phyloP scores from a whole-genome alignment of 37 sponge, comb jelly and placozoan genomes.

The Haliclona indistincta region DNA sequence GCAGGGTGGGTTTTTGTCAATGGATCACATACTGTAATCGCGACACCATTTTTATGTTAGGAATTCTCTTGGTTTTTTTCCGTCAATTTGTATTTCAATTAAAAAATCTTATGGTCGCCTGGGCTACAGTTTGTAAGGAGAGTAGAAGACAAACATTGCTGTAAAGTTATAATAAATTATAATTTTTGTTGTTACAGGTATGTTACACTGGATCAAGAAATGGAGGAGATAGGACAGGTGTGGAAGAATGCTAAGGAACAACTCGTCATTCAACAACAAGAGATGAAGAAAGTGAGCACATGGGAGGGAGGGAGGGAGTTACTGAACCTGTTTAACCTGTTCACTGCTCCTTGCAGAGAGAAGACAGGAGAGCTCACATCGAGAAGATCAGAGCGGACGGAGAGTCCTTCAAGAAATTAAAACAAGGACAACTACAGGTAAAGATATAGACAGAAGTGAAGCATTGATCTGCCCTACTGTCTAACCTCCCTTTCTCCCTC shows the following conservation, averaged over 20 bases:
- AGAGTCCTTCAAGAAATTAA: conserved; percentile 51
- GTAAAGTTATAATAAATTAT: too few relatives aligned
- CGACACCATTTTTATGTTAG: too few relatives aligned
- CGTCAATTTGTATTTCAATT: too few relatives aligned
- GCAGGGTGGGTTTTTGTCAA: too few relatives aligned
- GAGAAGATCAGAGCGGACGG: conserved; percentile 67
- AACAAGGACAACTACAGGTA: conserved; percentile 1
- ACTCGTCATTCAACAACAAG: conserved; percentile 19
- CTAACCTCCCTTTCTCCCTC: too few relatives aligned
- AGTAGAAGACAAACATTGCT: too few relatives aligned
- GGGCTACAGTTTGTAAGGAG: too few relatives aligned
- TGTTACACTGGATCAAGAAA: conserved; percentile 64
- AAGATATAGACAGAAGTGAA: too few relatives aligned
- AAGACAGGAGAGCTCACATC: conserved; percentile 33
- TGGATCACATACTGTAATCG: too few relatives aligned
- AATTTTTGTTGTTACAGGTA: conserved; percentile 31
- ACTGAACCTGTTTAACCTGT: neutral
- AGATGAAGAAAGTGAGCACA: neutral
- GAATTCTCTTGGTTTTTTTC: too few relatives aligned
- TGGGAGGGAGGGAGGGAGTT: conserved; percentile 3
- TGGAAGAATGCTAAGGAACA: conserved; percentile 68
- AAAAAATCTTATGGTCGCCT: too few relatives aligned
- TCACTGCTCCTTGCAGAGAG: conserved; percentile 2
- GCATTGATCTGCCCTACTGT: too few relatives aligned
- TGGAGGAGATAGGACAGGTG: conserved; percentile 71